Base-by-base conservation (phyloP, 2,113 vertebrate genomes). In the Peromyscus maniculatus region DNA sequence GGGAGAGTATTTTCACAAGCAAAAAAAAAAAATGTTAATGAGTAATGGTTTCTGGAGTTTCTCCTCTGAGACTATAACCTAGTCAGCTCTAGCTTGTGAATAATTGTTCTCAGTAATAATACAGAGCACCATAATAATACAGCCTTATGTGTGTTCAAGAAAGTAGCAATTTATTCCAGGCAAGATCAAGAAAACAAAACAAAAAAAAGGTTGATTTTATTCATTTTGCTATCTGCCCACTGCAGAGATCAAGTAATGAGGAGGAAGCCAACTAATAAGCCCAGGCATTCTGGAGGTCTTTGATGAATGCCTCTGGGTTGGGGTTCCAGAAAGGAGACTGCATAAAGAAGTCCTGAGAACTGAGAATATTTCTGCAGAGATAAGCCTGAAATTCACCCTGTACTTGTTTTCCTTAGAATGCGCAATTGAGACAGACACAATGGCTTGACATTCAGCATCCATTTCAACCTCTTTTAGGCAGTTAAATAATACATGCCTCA, bases 21-120 rank as follows among this genome's bases (percentile, higher is more conserved):
- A 83, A 77, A 95, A 95, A 95, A 95, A 49, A 49, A 69, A 94
- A 95, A 94, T 91, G 93, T 97, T 92, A 69, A 95, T 94, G 95
- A 97, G 88, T 93, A 97, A 96, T 97, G 80, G 84, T 93, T 97
- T 98, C 82, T 96, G 84, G 96, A 96, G 97, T 98, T 96, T 95
- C 86, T 97, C 92, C 92, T 96, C 64, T 13, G 93, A 96, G 96
- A 95, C 80, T 92, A 97, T 97, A 97, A 91, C 93, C 94, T 94
- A 91, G 39, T 95, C 93, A 97, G 79, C 80, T 92, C 66, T 91
- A 92, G 96, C 67, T 96, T 94, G 95, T 91, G 93, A 97, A 92
- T 95, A 97, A 97, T 97, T 97, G 95, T 97, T 97, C 97, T 97
- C 72, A 80, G 92, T 98, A 98, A 98, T 97, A 98, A 95, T 95